Evolutionary conservation across 2,797 vertebrate genomes (phyloP).

Genomic region (Chelon auratus): DNA sequence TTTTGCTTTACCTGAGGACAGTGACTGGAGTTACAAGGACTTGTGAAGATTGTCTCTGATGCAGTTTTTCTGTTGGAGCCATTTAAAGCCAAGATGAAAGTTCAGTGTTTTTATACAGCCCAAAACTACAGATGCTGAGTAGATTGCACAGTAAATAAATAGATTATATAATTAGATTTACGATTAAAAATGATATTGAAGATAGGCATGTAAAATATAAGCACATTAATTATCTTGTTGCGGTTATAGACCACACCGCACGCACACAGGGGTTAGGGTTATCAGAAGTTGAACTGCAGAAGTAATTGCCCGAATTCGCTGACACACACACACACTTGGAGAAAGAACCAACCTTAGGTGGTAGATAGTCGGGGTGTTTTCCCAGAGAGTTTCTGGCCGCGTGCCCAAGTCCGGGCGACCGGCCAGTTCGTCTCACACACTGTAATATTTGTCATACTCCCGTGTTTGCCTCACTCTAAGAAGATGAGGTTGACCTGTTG

Average conservation of each 20-base stretch:
- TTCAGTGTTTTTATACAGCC: background rate
- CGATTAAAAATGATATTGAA: background rate
- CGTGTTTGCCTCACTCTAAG: slow-evolving; percentile 17
- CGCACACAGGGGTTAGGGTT: background rate
- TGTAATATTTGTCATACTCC: slow-evolving; percentile 27
- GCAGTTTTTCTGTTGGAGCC: no score
- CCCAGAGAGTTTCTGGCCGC: slow-evolving; percentile 16
- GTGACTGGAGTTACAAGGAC: background rate
- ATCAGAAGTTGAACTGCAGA: slow-evolving; percentile 11
- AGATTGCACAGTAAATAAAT: background rate
- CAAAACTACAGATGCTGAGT: background rate
- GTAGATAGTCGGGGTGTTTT: slow-evolving; percentile 32
- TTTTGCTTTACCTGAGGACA: no score
- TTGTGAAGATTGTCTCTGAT: background rate
- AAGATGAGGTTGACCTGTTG: slow-evolving; percentile 15
- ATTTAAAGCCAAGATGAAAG: background rate
- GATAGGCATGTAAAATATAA: background rate
- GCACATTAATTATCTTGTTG: background rate
- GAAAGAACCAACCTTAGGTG: slow-evolving; percentile 10
- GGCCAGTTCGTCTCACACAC: slow-evolving; percentile 9
- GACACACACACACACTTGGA: slow-evolving; percentile 6
- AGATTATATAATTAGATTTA: background rate
- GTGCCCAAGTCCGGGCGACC: slow-evolving; percentile 13
- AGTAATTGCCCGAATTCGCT: slow-evolving; percentile 7
- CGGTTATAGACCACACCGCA: background rate